Base-by-base conservation (phyloP, 2,113 vertebrate genomes). In the Ciconia stormi region DNA sequence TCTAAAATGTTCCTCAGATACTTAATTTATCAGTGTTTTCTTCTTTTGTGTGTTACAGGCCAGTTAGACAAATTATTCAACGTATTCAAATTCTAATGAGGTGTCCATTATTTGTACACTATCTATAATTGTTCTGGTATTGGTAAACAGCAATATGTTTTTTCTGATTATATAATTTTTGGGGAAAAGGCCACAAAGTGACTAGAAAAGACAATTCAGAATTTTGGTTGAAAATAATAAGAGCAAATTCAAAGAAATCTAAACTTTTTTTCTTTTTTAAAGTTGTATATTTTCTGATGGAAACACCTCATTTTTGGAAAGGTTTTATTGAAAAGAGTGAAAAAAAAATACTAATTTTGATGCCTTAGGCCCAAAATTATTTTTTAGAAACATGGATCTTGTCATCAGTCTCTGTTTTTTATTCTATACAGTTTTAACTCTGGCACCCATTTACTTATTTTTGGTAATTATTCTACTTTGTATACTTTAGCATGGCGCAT, bases 181-280 rank as follows among this genome's bases (percentile, higher is more conserved):
- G 32, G 17, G 23, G 2, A 18, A 58, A 70, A 42, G 23, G 11
- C 3, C 30, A 76, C 16, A 42, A 78, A 88, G 6, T 74, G 12
- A 85, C 27, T 74, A 79, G 50, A 74, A 88, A 82, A 66, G 36
- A 30, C 13, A 74, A 61, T 27, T 66, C 23, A 26, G 36, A n/a
- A 91, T 56, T 58, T 79, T 47, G 66, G 20, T 44, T 72, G 22
- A 80, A 71, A 93, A 47, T 3, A 73, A 5, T 25, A 81, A 10
- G 1, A 87, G 16, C 0, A 3, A 81, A 44, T 30, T 56, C 1
- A 53, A 50, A 73, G 15, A 69, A 17, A 36, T 7, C 1, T 34
- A 29, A 44, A 21, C 11, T 27, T 40, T 29, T 25, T 53, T 10
- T 3, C 13, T n/a, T 62, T 74, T 26, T 10, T 38, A 3, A 61